Evolutionary conservation across 92 coral and sea anemone genomes (phyloP).

Genomic region (Porites lobata): DNA sequence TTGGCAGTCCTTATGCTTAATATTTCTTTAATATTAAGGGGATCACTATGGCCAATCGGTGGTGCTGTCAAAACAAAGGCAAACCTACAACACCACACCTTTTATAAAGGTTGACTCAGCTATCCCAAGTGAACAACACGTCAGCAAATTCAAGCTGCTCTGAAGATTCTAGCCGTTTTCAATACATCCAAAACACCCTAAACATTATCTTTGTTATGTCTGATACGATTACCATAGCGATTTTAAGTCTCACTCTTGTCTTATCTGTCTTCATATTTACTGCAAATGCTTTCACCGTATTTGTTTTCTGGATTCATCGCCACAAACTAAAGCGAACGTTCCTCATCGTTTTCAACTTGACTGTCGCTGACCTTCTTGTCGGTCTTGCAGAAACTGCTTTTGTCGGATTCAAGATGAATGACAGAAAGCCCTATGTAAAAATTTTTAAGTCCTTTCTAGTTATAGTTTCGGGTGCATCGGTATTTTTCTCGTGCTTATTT

Average conservation of each 20-base stretch:
- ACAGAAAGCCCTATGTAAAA: background rate
- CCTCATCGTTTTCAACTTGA: background rate
- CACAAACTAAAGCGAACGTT: background rate
- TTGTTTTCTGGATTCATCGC: slow-evolving; percentile 20
- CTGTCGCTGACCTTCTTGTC: slow-evolving; percentile 2
- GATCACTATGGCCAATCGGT: too few species aligned
- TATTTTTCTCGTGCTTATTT: background rate
- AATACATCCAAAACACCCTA: too few species aligned
- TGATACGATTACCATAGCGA: background rate
- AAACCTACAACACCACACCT: too few species aligned
- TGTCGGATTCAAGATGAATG: background rate
- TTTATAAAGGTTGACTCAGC: too few species aligned
- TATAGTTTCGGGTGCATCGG: background rate
- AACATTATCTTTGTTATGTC: background rate
- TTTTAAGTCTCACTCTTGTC: background rate
- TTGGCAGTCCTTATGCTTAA: too few species aligned
- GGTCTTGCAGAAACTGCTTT: background rate
- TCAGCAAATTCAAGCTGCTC: too few species aligned
- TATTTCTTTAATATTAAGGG: too few species aligned
- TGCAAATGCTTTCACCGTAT: background rate
- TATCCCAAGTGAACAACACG: too few species aligned
- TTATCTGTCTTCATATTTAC: too few species aligned
- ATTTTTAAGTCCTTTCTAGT: background rate
- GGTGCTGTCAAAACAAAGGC: too few species aligned
- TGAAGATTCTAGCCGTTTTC: too few species aligned